phyloP scores from a whole-genome alignment of 2,797 vertebrate genomes.

The Merluccius polli region DNA sequence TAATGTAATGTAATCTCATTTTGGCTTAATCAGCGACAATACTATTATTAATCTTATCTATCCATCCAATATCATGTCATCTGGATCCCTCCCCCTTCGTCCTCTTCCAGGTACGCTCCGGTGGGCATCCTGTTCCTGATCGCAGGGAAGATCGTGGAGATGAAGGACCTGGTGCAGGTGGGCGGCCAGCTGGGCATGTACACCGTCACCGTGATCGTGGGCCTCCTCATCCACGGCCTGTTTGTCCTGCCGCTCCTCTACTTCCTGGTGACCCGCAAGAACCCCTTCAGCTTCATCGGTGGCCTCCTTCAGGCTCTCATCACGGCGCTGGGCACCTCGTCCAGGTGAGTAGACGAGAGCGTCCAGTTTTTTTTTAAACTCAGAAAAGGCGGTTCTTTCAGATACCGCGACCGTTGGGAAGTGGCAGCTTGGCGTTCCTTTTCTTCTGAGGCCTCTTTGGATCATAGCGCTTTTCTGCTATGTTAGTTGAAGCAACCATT shows the following conservation, averaged over 20 bases:
- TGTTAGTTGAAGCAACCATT: not conserved
- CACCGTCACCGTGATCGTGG: slow-evolving; percentile 85
- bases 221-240: slow-evolving; percentile 88
- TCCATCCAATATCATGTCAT: not conserved
- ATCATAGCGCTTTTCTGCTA: not conserved
- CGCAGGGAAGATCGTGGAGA: slow-evolving; percentile 92
- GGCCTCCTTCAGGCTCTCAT: slow-evolving; percentile 94
- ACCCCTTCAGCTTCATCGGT: slow-evolving; percentile 86
- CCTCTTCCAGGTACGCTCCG: slow-evolving; percentile 84
- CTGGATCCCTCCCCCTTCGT: not conserved
- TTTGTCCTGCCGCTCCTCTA: slow-evolving; percentile 88
- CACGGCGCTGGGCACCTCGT: slow-evolving; percentile 93
- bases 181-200: slow-evolving; percentile 96
- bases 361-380: not conserved
- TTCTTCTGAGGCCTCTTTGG: not conserved
- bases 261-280: slow-evolving; percentile 87
- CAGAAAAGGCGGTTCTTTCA: not conserved
- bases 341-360: slow-evolving; percentile 76
- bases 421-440: not conserved
- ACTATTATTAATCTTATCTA: not conserved
- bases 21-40: not conserved
- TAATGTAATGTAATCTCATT: not conserved
- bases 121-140: slow-evolving; percentile 94
- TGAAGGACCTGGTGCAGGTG: slow-evolving; percentile 88
- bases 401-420: not conserved